Evolutionary conservation across 2,797 vertebrate species (phyloP).

Genomic region (Centroberyx gerrardi): DNA sequence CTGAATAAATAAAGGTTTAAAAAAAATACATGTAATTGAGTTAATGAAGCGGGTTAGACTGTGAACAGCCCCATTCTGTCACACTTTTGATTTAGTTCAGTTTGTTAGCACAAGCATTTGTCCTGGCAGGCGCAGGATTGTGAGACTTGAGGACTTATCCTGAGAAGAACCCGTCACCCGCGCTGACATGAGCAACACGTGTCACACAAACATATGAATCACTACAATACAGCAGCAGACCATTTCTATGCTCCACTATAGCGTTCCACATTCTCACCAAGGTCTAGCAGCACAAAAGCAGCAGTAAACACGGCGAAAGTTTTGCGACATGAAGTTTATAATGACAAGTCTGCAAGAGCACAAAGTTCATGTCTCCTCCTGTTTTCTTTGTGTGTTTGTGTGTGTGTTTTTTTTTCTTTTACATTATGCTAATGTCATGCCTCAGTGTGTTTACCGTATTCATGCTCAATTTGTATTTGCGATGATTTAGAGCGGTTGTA

Average conservation of each 20-base stretch:
- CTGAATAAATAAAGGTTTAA: too few species aligned
- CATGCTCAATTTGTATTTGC: neutral
- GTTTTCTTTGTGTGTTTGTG: neutral
- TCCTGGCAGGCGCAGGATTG: neutral
- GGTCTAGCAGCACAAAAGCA: neutral
- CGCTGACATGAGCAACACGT: neutral
- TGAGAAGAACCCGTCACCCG: neutral
- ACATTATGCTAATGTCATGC: neutral
- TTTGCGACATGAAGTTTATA: neutral
- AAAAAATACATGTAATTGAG: too few species aligned
- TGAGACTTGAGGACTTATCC: neutral
- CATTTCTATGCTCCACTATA: neutral
- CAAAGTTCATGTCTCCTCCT: neutral
- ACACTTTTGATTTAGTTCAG: neutral
- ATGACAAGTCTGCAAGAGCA: neutral
- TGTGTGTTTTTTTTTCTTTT: neutral
- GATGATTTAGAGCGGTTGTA: neutral
- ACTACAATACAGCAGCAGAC: neutral
- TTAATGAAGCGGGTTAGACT: too few species aligned
- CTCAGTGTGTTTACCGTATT: slow-evolving; percentile 2
- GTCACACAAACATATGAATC: neutral
- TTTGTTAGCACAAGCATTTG: neutral
- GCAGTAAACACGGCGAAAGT: neutral
- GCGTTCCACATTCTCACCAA: neutral
- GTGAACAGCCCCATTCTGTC: too few species aligned